A percentile compares a stretch with the other conserved stretches of the same genome.
phyloP scores from a whole-genome alignment of 2,797 vertebrate species.

The Cetoscarus ocellatus region DNA sequence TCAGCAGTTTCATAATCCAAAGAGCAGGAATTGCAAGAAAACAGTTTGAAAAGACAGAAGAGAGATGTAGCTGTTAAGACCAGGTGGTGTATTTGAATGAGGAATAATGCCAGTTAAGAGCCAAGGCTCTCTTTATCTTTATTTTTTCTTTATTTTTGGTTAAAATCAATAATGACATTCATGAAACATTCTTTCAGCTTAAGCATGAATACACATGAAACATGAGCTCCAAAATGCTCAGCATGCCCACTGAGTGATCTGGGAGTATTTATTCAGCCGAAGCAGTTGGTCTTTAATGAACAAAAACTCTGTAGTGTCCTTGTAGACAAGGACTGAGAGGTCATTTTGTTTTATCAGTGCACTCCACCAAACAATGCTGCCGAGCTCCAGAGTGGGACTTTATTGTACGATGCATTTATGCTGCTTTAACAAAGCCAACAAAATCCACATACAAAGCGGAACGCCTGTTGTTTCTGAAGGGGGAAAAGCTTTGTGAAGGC shows the following conservation, averaged over 20 bases:
- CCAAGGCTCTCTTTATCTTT: no score
- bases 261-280: slow-evolving; percentile 26
- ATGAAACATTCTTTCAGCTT: slow-evolving; percentile 5
- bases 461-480: slow-evolving; percentile 31
- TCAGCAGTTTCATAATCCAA: no score
- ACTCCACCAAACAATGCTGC: slow-evolving; percentile 35
- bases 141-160: no score
- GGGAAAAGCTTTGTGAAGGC: slow-evolving; percentile 39
- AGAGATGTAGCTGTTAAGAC: no score
- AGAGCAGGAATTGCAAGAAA: no score
- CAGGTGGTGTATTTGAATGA: no score
- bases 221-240: not conserved
- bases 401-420: slow-evolving; percentile 28
- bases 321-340: slow-evolving; percentile 38
- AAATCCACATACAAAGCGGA: slow-evolving; percentile 47
- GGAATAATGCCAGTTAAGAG: no score
- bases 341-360: slow-evolving; percentile 18
- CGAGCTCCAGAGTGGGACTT: slow-evolving; percentile 23
- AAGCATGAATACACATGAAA: slow-evolving; percentile 14
- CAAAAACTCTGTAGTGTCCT: slow-evolving; percentile 25
- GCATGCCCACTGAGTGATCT: slow-evolving; percentile 14
- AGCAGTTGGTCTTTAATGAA: slow-evolving; percentile 45
- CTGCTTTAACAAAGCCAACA: slow-evolving; percentile 46
- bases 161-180: not conserved
- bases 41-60: no score